A percentile compares a stretch with the other conserved stretches of the same genome.
These are phyloP conservation scores for Prionace glauca DNA, from an alignment of 2,797 vertebrate species.

Conservation along the genomic window DNA sequence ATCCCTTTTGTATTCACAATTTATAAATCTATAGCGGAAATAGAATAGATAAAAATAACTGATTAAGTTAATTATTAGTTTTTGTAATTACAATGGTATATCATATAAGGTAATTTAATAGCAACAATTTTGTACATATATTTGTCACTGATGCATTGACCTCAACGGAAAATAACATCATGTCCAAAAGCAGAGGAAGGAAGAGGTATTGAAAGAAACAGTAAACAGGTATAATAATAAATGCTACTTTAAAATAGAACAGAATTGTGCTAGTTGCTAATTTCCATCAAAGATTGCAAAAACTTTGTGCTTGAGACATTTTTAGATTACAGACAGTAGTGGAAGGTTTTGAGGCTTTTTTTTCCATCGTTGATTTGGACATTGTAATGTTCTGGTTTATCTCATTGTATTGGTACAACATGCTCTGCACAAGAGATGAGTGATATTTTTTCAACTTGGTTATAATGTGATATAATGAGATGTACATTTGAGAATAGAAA, in stretches of 20 bases:
- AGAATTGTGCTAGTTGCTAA: background rate
- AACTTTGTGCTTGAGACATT: background rate
- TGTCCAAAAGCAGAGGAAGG: slow-evolving; percentile 10
- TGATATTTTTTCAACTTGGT: background rate
- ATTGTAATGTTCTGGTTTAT: background rate
- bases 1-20: background rate
- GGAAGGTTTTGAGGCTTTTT: slow-evolving; percentile 4
- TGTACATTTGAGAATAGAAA: background rate
- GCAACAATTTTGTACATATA: background rate
- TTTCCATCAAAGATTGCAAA: slow-evolving; percentile 13
- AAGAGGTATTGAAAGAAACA: slow-evolving; percentile 29
- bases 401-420: background rate
- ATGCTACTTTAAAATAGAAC: slow-evolving; percentile 21
- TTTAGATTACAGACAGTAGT: background rate
- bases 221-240: background rate
- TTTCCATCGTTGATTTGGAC: background rate
- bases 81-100: background rate
- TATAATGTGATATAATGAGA: background rate
- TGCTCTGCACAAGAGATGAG: background rate
- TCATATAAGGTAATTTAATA: background rate
- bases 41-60: background rate
- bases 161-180: slow-evolving; percentile 27
- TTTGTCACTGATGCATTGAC: background rate
- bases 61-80: background rate
- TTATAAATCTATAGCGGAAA: background rate